Evolutionary conservation across 2,113 vertebrate genomes (phyloP).

Genomic region (Mirounga angustirostris): DNA sequence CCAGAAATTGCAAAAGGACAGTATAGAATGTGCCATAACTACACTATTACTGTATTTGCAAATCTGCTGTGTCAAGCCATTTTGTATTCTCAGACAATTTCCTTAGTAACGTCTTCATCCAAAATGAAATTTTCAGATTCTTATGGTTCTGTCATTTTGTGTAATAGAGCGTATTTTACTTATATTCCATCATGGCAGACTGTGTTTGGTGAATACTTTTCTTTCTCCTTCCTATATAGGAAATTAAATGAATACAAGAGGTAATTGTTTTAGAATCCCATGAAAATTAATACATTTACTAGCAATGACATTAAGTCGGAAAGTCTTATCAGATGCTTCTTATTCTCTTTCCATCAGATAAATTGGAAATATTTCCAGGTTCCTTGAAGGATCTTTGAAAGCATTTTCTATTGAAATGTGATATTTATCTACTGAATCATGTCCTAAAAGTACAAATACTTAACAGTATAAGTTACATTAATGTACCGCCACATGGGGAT

Average conservation of each 20-base stretch:
- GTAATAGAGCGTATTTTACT: not conserved
- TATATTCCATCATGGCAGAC: not conserved
- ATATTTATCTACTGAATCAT: not conserved
- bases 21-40: constrained; percentile 12
- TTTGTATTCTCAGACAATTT: not conserved
- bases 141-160: not conserved
- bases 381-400: constrained; percentile 2
- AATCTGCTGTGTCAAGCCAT: constrained; percentile 4
- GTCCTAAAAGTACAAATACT: not conserved
- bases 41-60: constrained; percentile 11
- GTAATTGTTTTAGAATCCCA: not conserved
- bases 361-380: not conserved
- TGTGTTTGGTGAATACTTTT: not conserved
- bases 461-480: not conserved
- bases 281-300: not conserved
- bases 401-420: not conserved
- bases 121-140: not conserved
- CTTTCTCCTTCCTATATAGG: not conserved
- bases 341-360: not conserved
- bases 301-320: not conserved
- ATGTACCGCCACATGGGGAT: not conserved
- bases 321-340: not conserved
- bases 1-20: constrained; percentile 54
- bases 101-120: constrained; percentile 13
- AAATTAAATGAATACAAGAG: constrained; percentile 6